Percentiles rank a stretch among this genome's conserved stretches.
phyloP scores from a whole-genome alignment of 1,140 invertebrate species.

The Druon quercuslanigerum region DNA sequence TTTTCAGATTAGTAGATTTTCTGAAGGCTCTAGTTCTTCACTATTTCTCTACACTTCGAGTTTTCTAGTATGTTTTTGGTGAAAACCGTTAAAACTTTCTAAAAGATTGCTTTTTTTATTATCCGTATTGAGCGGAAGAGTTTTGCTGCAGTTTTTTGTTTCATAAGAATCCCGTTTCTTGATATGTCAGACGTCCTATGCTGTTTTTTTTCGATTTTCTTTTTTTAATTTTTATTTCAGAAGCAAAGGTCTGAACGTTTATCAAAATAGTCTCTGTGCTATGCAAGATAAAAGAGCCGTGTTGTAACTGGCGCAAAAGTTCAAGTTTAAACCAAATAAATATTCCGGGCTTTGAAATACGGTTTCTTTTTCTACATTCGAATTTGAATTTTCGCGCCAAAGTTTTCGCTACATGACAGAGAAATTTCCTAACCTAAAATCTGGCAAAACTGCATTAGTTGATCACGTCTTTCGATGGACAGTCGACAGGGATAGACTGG shows the following conservation, averaged over 20 bases:
- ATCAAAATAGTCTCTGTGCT: slow-evolving; percentile 54
- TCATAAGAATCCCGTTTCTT: slow-evolving; percentile 63
- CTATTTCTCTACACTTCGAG: neutral
- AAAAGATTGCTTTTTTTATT: slow-evolving; percentile 59
- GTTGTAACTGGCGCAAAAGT: neutral
- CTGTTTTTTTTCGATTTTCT: slow-evolving; percentile 37
- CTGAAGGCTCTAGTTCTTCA: too few species aligned
- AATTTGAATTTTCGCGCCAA: slow-evolving; percentile 22
- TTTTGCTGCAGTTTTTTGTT: slow-evolving; percentile 67
- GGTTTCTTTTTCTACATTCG: neutral
- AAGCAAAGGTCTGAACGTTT: slow-evolving; percentile 36
- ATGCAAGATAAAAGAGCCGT: neutral
- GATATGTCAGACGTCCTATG: slow-evolving; percentile 67
- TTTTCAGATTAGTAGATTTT: too few species aligned
- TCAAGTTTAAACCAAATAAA: neutral
- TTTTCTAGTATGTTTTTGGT: slow-evolving; percentile 27
- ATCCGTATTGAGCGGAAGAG: slow-evolving; percentile 70
- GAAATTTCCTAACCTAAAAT: too few species aligned
- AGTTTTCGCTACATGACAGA: neutral
- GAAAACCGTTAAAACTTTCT: slow-evolving; percentile 56
- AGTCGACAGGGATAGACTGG: too few species aligned
- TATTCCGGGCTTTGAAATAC: neutral
- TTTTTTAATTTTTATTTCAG: slow-evolving; percentile 13
- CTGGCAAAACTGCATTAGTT: too few species aligned
- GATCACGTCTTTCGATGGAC: too few species aligned